These are phyloP conservation scores for Parochlus steinenii DNA, from an alignment of 2,888 invertebrate genomes.

Conservation along the genomic window DNA sequence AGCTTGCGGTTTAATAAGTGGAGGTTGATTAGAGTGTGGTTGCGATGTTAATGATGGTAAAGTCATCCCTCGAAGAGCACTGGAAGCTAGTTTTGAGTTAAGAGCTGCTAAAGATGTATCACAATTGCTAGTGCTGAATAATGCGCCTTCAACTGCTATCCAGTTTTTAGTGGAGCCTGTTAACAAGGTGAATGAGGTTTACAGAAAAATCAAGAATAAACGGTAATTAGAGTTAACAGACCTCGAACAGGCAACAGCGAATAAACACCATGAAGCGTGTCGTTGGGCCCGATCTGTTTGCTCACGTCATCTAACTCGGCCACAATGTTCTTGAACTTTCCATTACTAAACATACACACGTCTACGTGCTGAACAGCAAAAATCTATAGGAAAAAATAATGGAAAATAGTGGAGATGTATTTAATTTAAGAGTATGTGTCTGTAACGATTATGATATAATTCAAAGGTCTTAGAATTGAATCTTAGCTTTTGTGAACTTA, in stretches of 20 bases:
- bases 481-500: no score
- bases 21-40: conserved; percentile 30
- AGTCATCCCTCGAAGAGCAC: conserved; percentile 16
- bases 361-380: conserved; percentile 73
- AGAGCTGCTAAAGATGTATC: conserved; percentile 18
- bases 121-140: conserved; percentile 39
- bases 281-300: conserved; percentile 46
- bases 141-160: conserved; percentile 69
- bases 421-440: no score
- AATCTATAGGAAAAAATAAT: no score
- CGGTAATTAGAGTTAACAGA: no score
- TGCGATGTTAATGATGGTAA: neutral
- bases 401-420: no score
- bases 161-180: conserved; percentile 69
- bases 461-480: no score
- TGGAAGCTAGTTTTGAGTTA: conserved; percentile 19
- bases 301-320: conserved; percentile 47
- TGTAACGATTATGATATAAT: no score
- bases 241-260: conserved; percentile 44
- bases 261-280: conserved; percentile 42
- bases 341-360: conserved; percentile 84
- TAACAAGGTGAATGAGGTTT: no score
- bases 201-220: no score
- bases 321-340: conserved; percentile 76
- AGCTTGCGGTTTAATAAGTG: conserved; percentile 35